A percentile compares a stretch with the other conserved stretches of the same genome.
Conservation (phyloP, 2,113 vertebrate species). For the Pituophis catenifer region DNA sequence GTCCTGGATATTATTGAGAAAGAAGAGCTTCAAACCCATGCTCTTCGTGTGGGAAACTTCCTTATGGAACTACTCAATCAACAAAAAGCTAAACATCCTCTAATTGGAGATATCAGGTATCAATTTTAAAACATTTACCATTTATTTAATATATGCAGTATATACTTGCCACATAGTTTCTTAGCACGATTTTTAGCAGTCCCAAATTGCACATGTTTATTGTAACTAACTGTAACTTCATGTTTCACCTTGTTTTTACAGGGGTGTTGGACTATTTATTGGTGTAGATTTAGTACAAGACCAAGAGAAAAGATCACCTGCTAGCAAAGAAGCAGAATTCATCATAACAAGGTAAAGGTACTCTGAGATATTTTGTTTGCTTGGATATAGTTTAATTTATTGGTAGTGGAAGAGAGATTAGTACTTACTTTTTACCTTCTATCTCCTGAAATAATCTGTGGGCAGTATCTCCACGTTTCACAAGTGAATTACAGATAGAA, state of each 20-base stretch:
- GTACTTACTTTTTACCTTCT: neutral
- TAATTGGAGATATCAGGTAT: slow-evolving; percentile 91
- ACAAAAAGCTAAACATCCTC: slow-evolving; percentile 78
- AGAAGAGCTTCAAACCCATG: slow-evolving; percentile 82
- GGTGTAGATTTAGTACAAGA: slow-evolving; percentile 88
- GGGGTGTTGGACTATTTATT: slow-evolving; percentile 87
- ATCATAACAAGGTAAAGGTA: slow-evolving; percentile 77
- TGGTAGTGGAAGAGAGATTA: neutral
- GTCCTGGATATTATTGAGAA: slow-evolving; percentile 88
- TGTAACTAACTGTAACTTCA: neutral
- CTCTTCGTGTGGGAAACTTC: slow-evolving; percentile 76
- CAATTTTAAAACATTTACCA: neutral
- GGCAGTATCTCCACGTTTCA: neutral
- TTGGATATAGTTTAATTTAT: neutral
- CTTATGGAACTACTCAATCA: slow-evolving; percentile 76
- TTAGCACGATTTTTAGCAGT: neutral
- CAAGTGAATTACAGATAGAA: neutral
- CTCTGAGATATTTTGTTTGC: neutral
- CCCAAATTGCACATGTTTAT: neutral
- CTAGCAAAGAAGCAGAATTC: slow-evolving; percentile 77
- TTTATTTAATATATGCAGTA: neutral
- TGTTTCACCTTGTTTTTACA: slow-evolving; percentile 50
- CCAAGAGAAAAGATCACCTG: slow-evolving; percentile 75
- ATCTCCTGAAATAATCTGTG: neutral
- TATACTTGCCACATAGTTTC: neutral